Evolutionary conservation across 2,888 invertebrate species (phyloP).

Genomic region (Noctua fimbriata): DNA sequence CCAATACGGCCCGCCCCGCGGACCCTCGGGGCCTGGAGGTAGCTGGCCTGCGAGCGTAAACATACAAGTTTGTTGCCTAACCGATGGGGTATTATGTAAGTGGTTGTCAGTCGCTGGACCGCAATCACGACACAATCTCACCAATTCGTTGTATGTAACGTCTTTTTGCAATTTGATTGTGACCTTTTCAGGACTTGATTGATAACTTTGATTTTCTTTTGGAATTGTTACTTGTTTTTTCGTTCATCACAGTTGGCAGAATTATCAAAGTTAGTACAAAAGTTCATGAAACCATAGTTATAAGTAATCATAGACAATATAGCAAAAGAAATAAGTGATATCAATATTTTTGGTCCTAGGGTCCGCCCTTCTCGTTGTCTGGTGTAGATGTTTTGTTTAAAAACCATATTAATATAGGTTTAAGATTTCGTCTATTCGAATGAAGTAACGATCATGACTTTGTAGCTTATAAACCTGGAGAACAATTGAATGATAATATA

Average conservation of each 20-base stretch:
- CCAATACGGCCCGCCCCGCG: conserved; percentile 85
- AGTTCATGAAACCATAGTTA: too few species aligned
- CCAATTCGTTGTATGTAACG: conserved; percentile 46
- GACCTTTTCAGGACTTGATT: conserved; percentile 52
- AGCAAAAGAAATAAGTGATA: too few species aligned
- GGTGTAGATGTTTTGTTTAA: not conserved
- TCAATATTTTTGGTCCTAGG: not conserved
- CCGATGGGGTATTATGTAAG: conserved; percentile 78
- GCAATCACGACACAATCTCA: conserved; percentile 59
- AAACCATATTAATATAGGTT: not conserved
- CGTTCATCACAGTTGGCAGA: not conserved
- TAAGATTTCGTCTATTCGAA: not conserved
- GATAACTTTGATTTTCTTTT: conserved; percentile 46
- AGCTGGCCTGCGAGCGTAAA: conserved; percentile 84
- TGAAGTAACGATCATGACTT: conserved; percentile 8
- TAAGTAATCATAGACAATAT: not conserved
- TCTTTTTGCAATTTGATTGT: conserved; percentile 57
- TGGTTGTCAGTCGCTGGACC: conserved; percentile 59
- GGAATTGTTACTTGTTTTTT: conserved; percentile 12
- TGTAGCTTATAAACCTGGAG: not conserved
- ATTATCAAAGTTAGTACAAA: not conserved
- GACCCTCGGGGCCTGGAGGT: conserved; percentile 80
- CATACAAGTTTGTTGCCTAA: conserved; percentile 87
- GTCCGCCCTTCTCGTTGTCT: not conserved
- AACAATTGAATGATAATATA: not conserved